Conservation (phyloP, 2,888 invertebrate species). For the Fragum whitleyi region DNA sequence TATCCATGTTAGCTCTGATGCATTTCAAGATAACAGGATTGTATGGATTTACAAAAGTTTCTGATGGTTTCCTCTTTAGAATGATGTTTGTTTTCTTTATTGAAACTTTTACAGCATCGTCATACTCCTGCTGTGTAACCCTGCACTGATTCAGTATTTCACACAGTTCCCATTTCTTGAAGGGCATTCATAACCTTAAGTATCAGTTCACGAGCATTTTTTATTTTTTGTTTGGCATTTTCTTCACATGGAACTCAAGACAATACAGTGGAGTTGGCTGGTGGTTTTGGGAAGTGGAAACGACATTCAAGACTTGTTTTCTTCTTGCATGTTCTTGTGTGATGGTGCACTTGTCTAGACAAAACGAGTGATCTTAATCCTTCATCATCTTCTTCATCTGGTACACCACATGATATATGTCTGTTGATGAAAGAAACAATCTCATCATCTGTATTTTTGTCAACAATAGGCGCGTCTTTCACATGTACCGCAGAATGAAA, state of each 20-base stretch:
- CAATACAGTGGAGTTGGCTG: conserved; percentile 18
- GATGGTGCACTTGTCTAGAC: conserved; percentile 48
- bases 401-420: conserved; percentile 30
- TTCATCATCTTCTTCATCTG: conserved; percentile 34
- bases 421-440: conserved; percentile 39
- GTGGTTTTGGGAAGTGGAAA: conserved; percentile 47
- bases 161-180: neutral
- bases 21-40: conserved; percentile 49
- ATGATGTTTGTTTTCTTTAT: conserved; percentile 18
- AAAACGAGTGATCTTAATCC: conserved; percentile 30
- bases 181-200: conserved; percentile 10
- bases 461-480: conserved; percentile 45
- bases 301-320: conserved; percentile 43
- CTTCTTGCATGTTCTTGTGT: conserved; percentile 53
- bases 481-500: conserved; percentile 58
- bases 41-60: conserved; percentile 43
- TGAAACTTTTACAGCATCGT: neutral
- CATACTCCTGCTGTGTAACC: neutral
- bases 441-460: conserved; percentile 46
- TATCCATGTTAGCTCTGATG: conserved; percentile 37
- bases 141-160: neutral
- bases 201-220: neutral
- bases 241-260: conserved; percentile 31
- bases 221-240: conserved; percentile 15
- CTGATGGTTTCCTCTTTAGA: neutral